Evolutionary conservation across 2,113 vertebrate genomes (phyloP), one percentile per base, ranked within the genome.

Genomic region (Malurus elegans): DNA sequence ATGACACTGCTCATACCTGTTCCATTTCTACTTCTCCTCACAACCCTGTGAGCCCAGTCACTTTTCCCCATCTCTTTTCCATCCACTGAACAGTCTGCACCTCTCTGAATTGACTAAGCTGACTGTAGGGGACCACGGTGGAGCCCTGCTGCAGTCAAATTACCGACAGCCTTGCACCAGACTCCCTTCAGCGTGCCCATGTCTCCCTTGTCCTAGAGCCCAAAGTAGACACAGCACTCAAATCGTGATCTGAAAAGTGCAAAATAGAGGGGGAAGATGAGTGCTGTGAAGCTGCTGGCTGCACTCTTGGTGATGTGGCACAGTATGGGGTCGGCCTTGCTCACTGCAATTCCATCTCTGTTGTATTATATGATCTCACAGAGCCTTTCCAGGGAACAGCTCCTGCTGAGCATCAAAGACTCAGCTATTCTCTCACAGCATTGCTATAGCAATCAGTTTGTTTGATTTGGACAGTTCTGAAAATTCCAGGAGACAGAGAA

Each of bases 401-500:
- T 88, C 91, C 88, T 1, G 21, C 83, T 81, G 92, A 86, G 83
- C 31, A 57, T 36, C 20, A 93, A 66, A 93, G 86, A 62, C 75
- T 90, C 36, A 17, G 25, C 79, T 80, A 18, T 76, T 82, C 75
- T 65, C 75, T 86, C 64, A 44, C 29, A 86, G 75, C n/a, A 90
- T 16, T 56, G 56, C 88, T 73, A 10, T 4, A 80, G 67, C 76
- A 90, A 92, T 94, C 67, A 53, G 19, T 69, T 85, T 67, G 31
- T 71, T 86, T 83, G 86, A 93, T 86, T 88, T 90, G 51, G 58
- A 58, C 69, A 95, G 56, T 58, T 88, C 83, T 86, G 60, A 95
- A 80, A 79, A n/a, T 65, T 65, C 16, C 44, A 62, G 36, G 47
- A 69, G 32, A 92, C 20, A 48, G 5, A 80, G 56, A 88, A 86